phyloP scores from a whole-genome alignment of 2,113 vertebrate species.

The Platichthys stellatus region DNA sequence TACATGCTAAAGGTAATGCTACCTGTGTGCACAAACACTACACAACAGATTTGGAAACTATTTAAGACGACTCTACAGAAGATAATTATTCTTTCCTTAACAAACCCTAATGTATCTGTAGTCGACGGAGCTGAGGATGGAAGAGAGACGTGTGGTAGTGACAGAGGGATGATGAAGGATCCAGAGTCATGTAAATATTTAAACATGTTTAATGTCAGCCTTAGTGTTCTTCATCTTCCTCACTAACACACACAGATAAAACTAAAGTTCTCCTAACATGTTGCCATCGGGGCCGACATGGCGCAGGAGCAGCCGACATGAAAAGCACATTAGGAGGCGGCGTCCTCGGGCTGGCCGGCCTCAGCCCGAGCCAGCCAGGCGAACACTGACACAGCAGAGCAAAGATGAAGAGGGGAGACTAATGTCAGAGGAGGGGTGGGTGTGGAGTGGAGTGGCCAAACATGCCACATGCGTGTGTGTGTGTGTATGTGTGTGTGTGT shows the following conservation, averaged over 20 bases:
- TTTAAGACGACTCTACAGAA: not conserved
- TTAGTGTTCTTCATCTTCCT: not conserved
- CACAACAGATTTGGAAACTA: not conserved
- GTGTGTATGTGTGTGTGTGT: not conserved
- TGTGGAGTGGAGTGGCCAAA: not conserved
- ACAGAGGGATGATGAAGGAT: not conserved
- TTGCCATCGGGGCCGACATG: not conserved
- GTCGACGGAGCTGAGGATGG: not conserved
- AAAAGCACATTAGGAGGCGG: slow-evolving; percentile 59
- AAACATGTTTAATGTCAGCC: not conserved
- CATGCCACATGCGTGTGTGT: not conserved
- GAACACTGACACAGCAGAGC: slow-evolving; percentile 32
- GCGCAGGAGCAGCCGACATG: slow-evolving; percentile 36
- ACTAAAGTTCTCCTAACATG: slow-evolving; percentile 4
- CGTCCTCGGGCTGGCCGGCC: not conserved
- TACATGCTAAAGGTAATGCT: not conserved
- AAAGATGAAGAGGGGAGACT: not conserved
- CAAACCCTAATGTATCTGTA: not conserved
- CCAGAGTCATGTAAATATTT: not conserved
- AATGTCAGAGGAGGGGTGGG: not conserved
- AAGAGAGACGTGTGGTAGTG: not conserved
- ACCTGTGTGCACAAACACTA: not conserved
- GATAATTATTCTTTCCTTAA: slow-evolving; percentile 7
- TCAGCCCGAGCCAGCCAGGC: slow-evolving; percentile 30
- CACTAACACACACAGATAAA: not conserved